Conservation (phyloP, 2,113 vertebrate species). For the Thinocorus orbignyianus region DNA sequence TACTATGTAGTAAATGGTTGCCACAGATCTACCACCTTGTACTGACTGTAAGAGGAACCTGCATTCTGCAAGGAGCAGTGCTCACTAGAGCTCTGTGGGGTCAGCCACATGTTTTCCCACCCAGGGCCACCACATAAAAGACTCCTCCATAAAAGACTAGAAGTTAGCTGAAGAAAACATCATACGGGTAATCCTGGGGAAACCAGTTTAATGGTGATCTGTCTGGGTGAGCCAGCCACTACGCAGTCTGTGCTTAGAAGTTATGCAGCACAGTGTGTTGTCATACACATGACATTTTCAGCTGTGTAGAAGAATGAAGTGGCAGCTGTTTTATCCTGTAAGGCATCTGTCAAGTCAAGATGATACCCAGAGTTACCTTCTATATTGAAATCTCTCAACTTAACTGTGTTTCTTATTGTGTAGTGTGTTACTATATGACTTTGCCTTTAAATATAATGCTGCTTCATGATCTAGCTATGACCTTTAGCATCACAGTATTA, state of each 20-base stretch:
- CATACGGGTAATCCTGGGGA: not conserved
- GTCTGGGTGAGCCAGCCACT: not conserved
- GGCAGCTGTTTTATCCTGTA: not conserved
- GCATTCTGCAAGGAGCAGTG: not conserved
- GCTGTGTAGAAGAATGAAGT: not conserved
- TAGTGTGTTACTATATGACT: not conserved
- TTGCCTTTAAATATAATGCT: not conserved
- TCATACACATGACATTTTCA: not conserved
- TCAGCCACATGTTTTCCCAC: not conserved
- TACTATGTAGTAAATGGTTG: not conserved
- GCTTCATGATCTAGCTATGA: not conserved
- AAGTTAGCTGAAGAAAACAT: not conserved
- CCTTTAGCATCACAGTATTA: not conserved
- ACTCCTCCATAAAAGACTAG: not conserved
- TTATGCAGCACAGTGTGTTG: not conserved
- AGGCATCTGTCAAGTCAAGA: not conserved
- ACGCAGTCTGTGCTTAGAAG: not conserved
- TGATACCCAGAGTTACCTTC: not conserved
- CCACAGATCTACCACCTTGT: not conserved
- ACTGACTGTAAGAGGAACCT: fast-evolving
- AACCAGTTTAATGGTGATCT: not conserved
- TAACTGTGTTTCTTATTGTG: not conserved
- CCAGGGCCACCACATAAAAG: fast-evolving
- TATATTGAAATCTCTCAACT: not conserved
- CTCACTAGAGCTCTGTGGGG: not conserved